Base-by-base conservation (phyloP, 2,113 vertebrate species). In the Elgaria multicarinata region DNA sequence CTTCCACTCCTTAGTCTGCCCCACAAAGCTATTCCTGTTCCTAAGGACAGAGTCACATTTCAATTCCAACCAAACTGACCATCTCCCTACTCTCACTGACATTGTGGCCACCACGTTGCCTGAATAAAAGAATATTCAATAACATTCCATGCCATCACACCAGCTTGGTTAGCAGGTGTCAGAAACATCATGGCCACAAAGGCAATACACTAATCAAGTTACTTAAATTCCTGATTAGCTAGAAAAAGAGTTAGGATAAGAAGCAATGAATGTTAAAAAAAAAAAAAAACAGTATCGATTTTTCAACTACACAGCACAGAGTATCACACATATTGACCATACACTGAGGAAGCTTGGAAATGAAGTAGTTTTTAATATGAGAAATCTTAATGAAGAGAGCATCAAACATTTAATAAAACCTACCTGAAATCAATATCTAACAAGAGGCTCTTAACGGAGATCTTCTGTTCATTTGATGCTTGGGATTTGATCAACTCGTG, bases 401-500 rank as follows among this genome's bases (percentile, higher is more conserved):
- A n/a, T 64, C 22, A 20, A n/a, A 39, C n/a, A 6, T 4, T 18
- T 2, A 81, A 50, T 72, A 67, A 93, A 95, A 96, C 95, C 75
- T 89, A 99, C 99, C 99, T 99, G 97, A 98, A 98, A 97, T 99
- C 99, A 93, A 99, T 99, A 97, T 99, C 99, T 95, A 99, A 94
- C 93, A 99, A 96, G 82, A 99, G 97, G 95, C 98, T 99, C 96
- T 96, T 98, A 92, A 98, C 92, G 0, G 88, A 84, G 39, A 95
- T 90, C 36, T 96, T 90, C 33, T 95, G 92, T 53, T 95, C 95
- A 89, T 96, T 95, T 81, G 95, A 92, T 86, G 97, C 97, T 86
- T 97, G 96, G 80, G 97, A 88, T 87, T 97, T 98, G 93, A 99
- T 98, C 95, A 98, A 94, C 93, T 99, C 99, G 89, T 99, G 99